phyloP scores from a whole-genome alignment of 2,888 invertebrate genomes.

The Malacosoma neustria region DNA sequence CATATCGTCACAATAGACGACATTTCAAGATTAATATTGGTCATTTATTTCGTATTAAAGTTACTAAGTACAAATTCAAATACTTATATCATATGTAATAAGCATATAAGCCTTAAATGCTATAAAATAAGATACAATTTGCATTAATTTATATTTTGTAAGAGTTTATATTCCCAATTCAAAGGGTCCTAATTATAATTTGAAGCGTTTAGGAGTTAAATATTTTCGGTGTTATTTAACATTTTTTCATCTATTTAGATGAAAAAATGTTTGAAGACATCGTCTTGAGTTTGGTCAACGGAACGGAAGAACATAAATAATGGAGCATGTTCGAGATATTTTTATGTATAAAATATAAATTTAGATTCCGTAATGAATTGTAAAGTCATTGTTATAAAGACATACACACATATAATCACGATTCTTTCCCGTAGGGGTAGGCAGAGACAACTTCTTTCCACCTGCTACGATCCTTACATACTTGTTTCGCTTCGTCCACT shows the following conservation, averaged over 20 bases:
- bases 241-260: no score
- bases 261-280: conserved; percentile 63
- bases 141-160: neutral
- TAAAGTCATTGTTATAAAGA: no score
- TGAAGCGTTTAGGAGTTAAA: conserved; percentile 68
- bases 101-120: neutral
- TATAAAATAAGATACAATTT: neutral
- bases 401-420: no score
- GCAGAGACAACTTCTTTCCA: no score
- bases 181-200: conserved; percentile 69
- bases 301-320: conserved; percentile 33
- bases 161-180: conserved; percentile 29
- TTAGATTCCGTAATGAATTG: no score
- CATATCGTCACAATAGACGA: conserved; percentile 46
- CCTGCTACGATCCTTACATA: no score
- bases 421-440: no score
- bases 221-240: conserved; percentile 67
- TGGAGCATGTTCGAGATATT: conserved; percentile 20
- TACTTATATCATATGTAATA: no score
- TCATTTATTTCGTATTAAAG: conserved; percentile 53
- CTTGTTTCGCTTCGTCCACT: no score
- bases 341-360: no score
- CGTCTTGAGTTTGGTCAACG: conserved; percentile 63
- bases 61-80: conserved; percentile 30
- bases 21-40: conserved; percentile 63